phyloP scores from a whole-genome alignment of 2,113 vertebrate genomes.

The Spermophilus dauricus region DNA sequence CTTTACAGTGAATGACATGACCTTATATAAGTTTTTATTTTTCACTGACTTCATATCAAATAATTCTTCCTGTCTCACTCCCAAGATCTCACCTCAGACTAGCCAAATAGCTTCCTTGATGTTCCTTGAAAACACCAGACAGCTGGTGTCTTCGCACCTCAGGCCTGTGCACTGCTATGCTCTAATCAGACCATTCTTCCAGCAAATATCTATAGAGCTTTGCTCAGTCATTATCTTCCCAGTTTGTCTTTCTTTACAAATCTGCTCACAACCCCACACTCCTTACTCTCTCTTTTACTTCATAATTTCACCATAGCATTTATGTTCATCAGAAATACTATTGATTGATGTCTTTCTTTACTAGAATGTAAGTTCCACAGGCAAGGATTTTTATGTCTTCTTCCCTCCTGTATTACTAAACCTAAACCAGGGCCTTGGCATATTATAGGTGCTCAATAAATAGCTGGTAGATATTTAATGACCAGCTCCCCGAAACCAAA shows the following conservation, averaged over 20 bases:
- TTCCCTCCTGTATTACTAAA: not conserved
- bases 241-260: not conserved
- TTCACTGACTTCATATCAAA: not conserved
- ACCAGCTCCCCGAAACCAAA: not conserved
- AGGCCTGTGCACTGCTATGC: not conserved
- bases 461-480: not conserved
- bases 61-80: not conserved
- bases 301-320: not conserved
- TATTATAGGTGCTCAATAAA: not conserved
- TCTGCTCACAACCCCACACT: no score
- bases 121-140: not conserved
- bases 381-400: not conserved
- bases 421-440: not conserved
- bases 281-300: not conserved
- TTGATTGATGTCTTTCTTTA: not conserved
- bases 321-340: not conserved
- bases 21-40: not conserved
- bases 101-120: not conserved
- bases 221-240: not conserved
- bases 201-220: not conserved
- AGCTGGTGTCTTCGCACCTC: no score
- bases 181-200: not conserved
- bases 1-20: not conserved
- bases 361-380: not conserved
- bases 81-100: not conserved